A percentile compares a stretch with the other conserved stretches of the same genome.
These are phyloP conservation scores for Intellagama lesueurii DNA, from an alignment of 2,797 vertebrate genomes.

Conservation along the genomic window DNA sequence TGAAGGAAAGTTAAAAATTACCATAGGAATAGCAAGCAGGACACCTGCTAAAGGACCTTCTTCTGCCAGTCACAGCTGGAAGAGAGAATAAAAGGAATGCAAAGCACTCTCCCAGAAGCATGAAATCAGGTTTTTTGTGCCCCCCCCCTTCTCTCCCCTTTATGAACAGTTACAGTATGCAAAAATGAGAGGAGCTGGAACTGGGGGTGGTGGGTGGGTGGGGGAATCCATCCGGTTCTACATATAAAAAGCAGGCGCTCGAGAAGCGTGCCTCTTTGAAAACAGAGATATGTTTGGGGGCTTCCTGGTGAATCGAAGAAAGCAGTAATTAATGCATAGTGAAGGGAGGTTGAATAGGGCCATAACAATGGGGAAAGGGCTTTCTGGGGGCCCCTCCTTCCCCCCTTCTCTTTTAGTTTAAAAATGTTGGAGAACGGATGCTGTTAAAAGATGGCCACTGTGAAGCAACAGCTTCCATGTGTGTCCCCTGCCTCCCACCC, in stretches of 20 bases:
- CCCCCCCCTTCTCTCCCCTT: slow-evolving; percentile 67
- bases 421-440: slow-evolving; percentile 80
- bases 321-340: slow-evolving; percentile 88
- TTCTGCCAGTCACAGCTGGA: slow-evolving; percentile 83
- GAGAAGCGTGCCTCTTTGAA: slow-evolving; percentile 84
- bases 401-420: slow-evolving; percentile 75
- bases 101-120: slow-evolving; percentile 81
- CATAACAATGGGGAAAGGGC: slow-evolving; percentile 78
- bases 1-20: slow-evolving; percentile 83
- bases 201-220: slow-evolving; percentile 72
- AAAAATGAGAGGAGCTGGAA: slow-evolving; percentile 79
- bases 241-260: slow-evolving; percentile 84
- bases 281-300: slow-evolving; percentile 80
- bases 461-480: slow-evolving; percentile 78
- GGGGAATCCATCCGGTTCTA: slow-evolving; percentile 78
- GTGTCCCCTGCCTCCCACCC: slow-evolving; percentile 52
- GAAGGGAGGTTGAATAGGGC: slow-evolving; percentile 83
- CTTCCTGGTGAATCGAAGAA: slow-evolving; percentile 78
- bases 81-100: slow-evolving; percentile 84
- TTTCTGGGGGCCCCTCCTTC: neutral
- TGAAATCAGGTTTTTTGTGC: slow-evolving; percentile 81
- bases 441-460: slow-evolving; percentile 83
- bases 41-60: slow-evolving; percentile 84
- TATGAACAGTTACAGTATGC: slow-evolving; percentile 86
- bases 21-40: slow-evolving; percentile 76